Evolutionary conservation across 2,113 vertebrate species (phyloP), one percentile per base, ranked within the genome.

Genomic region (Nycticryphes semicollaris): DNA sequence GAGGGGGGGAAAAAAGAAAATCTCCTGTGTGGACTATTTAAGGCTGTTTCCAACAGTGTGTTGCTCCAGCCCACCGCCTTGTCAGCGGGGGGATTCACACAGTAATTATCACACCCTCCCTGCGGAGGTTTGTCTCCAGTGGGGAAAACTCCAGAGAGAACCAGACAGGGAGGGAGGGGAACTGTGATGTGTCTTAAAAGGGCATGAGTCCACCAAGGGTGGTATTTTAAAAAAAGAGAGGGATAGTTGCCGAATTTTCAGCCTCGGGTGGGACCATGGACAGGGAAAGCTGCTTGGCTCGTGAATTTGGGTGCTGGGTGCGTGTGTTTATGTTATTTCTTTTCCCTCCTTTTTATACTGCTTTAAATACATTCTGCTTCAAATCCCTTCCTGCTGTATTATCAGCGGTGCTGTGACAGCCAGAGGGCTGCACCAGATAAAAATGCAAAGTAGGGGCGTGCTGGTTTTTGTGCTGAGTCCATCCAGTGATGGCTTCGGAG

Each of bases 161-260:
- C 2, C 21, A 37, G 45, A 7, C 24, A 14, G 47, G 37, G 41
- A 51, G 24, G 43, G 31, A 51, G 22, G 43, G n/a, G 41, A 57
- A 51, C 16, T 0, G 3, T 6, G 47, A 47, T 35, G 15, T 25
- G 2, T 60, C 1, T 1, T 14, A 5, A 27, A 35, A 60, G 22
- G 74, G 53, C 6, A 20, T 1, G 13, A 47, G 21, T 10, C 31
- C 56, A 13, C 4, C 27, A 2, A 25, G 31, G 9, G 16, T 45
- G 45, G 45, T 45, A 15, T 1, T 14, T 43, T 13, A 43, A 43
- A 43, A 43, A 16, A 33, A 66, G 13, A 31, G 8, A 54, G 41
- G 22, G 47, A 17, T 15, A 35, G 17, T 45, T 45, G n/a, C 23
- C 72, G 39, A 54, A 30, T 62, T 4, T 4, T 59, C 39, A 4